phyloP scores from a whole-genome alignment of 2,888 invertebrate species.

The Trachelus stipa region DNA sequence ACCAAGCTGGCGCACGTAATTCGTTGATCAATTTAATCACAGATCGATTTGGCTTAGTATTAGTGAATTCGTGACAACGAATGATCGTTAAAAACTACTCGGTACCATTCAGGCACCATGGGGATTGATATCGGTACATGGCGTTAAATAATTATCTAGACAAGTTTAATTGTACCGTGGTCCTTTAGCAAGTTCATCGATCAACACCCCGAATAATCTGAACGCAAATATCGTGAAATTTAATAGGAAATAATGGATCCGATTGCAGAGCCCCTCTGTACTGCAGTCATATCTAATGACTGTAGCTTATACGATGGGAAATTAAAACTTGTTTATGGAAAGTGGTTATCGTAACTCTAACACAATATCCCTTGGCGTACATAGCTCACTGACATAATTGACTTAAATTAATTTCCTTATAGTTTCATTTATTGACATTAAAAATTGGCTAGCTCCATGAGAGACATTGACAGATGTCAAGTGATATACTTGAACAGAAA shows the following conservation, averaged over 20 bases:
- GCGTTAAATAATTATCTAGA: constrained; percentile 15
- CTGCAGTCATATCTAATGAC: background rate
- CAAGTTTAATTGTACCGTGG: constrained; percentile 1
- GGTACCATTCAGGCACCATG: background rate
- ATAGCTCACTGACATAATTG: constrained; percentile 8
- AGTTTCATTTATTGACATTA: background rate
- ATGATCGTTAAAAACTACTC: background rate
- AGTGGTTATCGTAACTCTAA: constrained; percentile 37
- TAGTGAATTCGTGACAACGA: background rate
- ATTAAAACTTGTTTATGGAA: constrained; percentile 47
- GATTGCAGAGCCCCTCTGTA: constrained; percentile 12
- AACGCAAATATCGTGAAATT: constrained; percentile 7
- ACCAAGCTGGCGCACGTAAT: constrained; percentile 31
- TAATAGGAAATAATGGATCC: background rate
- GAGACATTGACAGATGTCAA: no score
- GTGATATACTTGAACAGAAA: no score
- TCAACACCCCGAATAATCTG: constrained; percentile 23
- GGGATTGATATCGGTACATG: constrained; percentile 7
- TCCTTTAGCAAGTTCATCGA: background rate
- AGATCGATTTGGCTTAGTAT: constrained; percentile 18
- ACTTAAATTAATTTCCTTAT: background rate
- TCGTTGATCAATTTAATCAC: constrained; percentile 36
- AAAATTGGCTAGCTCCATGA: no score
- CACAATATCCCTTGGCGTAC: constrained; percentile 28
- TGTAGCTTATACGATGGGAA: constrained; percentile 24